phyloP scores from a whole-genome alignment of 2,113 vertebrate genomes.

The Odontophorus gujanensis region DNA sequence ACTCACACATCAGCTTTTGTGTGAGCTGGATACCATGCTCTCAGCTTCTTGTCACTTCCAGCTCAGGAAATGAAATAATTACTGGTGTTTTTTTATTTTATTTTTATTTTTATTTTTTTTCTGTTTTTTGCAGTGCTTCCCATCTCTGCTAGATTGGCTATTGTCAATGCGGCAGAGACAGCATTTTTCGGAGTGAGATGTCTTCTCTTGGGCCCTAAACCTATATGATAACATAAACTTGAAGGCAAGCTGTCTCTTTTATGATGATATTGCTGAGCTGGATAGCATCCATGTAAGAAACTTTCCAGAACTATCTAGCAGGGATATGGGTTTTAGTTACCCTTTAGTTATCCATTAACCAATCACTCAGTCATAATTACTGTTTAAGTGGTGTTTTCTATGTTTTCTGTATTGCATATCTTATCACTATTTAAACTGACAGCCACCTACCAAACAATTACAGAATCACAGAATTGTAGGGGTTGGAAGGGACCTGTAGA shows the following conservation, averaged over 20 bases:
- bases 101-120: not conserved
- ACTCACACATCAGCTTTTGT: conserved; percentile 23
- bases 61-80: conserved; percentile 67
- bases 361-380: not conserved
- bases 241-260: not conserved
- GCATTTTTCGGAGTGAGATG: not conserved
- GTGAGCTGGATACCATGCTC: not conserved
- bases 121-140: not conserved
- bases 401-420: not conserved
- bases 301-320: not conserved
- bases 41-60: conserved; percentile 17
- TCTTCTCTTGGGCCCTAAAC: not conserved
- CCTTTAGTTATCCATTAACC: not conserved
- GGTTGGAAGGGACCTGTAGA: no score
- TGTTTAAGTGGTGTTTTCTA: not conserved
- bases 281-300: not conserved
- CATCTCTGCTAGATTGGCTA: conserved; percentile 4
- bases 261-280: not conserved
- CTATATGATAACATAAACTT: not conserved
- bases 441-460: not conserved
- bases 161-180: conserved; percentile 10
- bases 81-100: not conserved
- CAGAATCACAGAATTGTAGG: no score
- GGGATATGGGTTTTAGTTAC: accelerated
- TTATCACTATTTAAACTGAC: not conserved